phyloP scores from a whole-genome alignment of 2,888 invertebrate genomes.

The Timandra comae region DNA sequence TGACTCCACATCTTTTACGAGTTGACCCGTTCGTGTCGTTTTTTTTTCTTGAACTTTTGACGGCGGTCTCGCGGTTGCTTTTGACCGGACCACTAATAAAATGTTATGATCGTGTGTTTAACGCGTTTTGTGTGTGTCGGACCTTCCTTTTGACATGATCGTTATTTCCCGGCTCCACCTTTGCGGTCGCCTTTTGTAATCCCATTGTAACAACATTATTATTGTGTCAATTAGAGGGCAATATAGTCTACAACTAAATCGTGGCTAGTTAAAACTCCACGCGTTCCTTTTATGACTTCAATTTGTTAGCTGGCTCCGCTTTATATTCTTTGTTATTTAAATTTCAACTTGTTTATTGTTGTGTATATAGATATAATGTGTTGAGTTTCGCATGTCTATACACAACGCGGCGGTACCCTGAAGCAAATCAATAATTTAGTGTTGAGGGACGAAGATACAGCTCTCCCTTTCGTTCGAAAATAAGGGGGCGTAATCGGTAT shows the following conservation, averaged over 20 bases:
- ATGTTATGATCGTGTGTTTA: constrained; percentile 76
- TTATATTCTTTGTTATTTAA: neutral
- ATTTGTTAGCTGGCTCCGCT: constrained; percentile 13
- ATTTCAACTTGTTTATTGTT: neutral
- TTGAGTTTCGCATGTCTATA: no score
- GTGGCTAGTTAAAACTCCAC: constrained; percentile 49
- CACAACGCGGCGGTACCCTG: constrained; percentile 7
- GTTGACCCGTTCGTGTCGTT: constrained; percentile 57
- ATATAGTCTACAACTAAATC: constrained; percentile 59
- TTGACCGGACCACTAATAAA: constrained; percentile 75
- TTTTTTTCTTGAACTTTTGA: constrained; percentile 71
- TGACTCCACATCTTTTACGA: constrained; percentile 70
- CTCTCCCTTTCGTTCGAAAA: constrained; percentile 36
- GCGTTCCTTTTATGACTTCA: constrained; percentile 16
- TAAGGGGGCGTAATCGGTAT: constrained; percentile 56
- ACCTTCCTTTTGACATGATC: constrained; percentile 73
- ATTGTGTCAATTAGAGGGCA: constrained; percentile 68
- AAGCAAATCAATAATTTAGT: constrained; percentile 18
- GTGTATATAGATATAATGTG: no score
- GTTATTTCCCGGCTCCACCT: constrained; percentile 67
- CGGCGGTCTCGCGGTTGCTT: constrained; percentile 71
- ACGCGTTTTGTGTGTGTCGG: constrained; percentile 73
- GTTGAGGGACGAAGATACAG: constrained; percentile 28
- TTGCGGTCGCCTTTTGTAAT: constrained; percentile 68
- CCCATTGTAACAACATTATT: constrained; percentile 67